Conservation (phyloP, 92 coral and sea anemone species). For the Nematostella vectensis region DNA sequence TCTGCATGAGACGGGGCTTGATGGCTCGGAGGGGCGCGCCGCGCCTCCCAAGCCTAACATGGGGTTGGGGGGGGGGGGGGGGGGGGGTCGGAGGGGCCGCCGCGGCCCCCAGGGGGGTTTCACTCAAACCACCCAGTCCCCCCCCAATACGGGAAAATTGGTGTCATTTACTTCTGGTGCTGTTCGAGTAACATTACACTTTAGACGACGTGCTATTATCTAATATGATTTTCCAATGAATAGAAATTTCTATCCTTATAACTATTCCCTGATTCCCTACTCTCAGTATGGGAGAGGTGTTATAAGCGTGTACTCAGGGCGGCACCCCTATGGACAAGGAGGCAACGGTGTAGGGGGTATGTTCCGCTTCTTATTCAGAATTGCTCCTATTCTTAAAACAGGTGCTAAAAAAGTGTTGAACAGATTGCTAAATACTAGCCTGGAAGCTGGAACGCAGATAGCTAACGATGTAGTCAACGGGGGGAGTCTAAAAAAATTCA, state of each 20-base stretch:
- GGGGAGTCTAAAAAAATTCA: background rate
- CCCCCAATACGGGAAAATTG: no score
- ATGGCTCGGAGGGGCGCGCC: no score
- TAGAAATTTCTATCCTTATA: background rate
- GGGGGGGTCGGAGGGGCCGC: no score
- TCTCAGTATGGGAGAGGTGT: background rate
- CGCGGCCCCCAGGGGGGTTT: no score
- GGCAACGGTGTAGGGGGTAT: background rate
- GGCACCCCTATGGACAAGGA: background rate
- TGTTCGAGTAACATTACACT: conserved; percentile 13
- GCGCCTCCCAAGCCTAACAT: no score
- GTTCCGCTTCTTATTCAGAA: background rate
- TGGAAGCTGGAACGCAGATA: background rate
- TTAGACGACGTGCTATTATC: conserved; percentile 10
- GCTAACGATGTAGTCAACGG: background rate
- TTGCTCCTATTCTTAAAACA: background rate
- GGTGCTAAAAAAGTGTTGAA: background rate
- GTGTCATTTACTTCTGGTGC: conserved; percentile 13
- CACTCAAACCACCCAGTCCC: no score
- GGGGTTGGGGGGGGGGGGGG: no score
- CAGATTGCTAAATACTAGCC: background rate
- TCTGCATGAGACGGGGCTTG: no score
- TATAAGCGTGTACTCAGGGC: background rate
- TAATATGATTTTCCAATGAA: conserved; percentile 1
- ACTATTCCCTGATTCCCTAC: background rate